Base-by-base conservation (phyloP, 2,888 invertebrate genomes). In the Dioctria linearis region DNA sequence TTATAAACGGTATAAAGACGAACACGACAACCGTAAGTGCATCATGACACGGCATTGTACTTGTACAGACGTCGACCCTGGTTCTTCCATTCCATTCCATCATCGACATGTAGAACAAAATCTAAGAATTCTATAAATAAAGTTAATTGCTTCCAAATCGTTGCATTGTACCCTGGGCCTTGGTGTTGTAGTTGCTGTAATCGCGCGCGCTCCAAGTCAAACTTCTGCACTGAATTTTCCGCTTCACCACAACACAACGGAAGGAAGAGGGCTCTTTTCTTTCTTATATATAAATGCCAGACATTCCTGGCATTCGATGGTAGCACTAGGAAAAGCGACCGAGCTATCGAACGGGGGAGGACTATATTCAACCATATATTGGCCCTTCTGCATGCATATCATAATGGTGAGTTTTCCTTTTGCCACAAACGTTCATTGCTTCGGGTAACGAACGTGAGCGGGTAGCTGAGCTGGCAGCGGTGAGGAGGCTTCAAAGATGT, bases 61-160 rank as follows among this genome's bases (percentile, higher is more conserved):
- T 37, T 25, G 65, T 65, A 65, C 46, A 6, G 6, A 3, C 61
- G 61, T 61, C 61, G 25, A 13, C 63, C 37, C 5, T 25, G 25
- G 25, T 25, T 25, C 25, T 25, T 25, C 25, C 25, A 25, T 25
- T 25, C 25, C 78, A 54, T 66, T 51, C 39, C 54, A 65, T 11
- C 69, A 39, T 54, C 43, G 57, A 67, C 49, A 67, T 54, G 78
- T 40, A 46, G 66, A 79, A 65, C 25, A 59, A 51, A 79, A 69
- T 42, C 69, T 59, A 73, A 43, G 79, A 57, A 65, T 79, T 73
- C 82, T 82, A 82, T 82, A 82, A 81, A 82, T 82, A 80, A 76
- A 82, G 65, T 81, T 82, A 81, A 82, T 82, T 81, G 78, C 71
- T 82, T 82, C 80, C 81, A 82, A 82, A 81, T 82, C 81, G 80